Conservation (phyloP, 1,140 invertebrate species). For the Charaxes varanes region DNA sequence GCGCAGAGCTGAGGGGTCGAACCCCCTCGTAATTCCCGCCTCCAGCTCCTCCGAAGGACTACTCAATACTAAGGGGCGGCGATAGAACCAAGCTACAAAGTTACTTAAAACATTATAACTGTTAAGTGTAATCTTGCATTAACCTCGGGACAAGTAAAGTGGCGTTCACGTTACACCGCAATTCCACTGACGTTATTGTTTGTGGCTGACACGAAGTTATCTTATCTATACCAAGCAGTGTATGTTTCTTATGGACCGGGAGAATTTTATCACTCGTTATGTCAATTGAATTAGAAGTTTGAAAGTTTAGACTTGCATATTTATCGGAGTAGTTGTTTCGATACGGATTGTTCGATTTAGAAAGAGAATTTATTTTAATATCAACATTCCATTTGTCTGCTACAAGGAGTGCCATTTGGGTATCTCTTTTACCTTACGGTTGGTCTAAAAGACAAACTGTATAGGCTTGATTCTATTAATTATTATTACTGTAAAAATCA, state of each 20-base stretch:
- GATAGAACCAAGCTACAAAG: conserved; percentile 6
- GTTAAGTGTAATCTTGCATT: conserved; percentile 13
- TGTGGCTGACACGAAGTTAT: conserved; percentile 3
- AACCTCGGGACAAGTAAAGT: conserved; percentile 1
- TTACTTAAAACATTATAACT: conserved; percentile 9
- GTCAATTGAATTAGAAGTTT: conserved; percentile 14
- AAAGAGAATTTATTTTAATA: conserved; percentile 17
- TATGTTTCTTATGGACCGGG: background rate
- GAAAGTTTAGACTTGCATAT: conserved; percentile 11
- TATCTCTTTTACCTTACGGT: conserved; percentile 23
- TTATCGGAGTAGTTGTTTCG: conserved; percentile 5
- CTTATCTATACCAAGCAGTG: conserved; percentile 1
- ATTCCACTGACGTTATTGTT: conserved; percentile 3
- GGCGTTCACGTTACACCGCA: conserved; percentile 1
- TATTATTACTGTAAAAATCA: conserved; percentile 9
- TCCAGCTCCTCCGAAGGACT: conserved; percentile 51
- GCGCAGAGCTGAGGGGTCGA: conserved; percentile 63
- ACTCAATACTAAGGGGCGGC: conserved; percentile 30
- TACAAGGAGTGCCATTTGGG: conserved; percentile 20
- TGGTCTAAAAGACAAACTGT: conserved; percentile 57
- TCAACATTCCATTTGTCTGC: conserved; percentile 40
- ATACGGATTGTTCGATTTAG: background rate
- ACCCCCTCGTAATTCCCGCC: conserved; percentile 43
- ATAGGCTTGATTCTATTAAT: conserved; percentile 27
- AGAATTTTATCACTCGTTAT: conserved; percentile 9